phyloP scores from a whole-genome alignment of 2,113 vertebrate genomes.

The Synchiropus splendidus region DNA sequence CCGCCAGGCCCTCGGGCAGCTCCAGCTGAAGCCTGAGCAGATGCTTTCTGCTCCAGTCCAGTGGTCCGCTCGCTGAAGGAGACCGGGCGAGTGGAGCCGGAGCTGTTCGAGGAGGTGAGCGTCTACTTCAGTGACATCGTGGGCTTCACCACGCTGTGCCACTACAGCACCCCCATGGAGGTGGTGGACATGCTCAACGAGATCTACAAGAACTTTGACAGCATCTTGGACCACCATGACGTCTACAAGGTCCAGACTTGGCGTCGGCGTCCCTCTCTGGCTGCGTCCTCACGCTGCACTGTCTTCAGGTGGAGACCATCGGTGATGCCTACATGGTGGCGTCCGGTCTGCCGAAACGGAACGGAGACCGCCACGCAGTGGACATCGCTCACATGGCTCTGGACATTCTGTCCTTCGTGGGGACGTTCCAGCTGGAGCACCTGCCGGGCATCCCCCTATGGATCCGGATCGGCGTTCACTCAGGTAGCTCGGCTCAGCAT shows the following conservation, averaged over 20 bases:
- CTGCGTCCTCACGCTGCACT: not conserved
- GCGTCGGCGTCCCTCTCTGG: not conserved
- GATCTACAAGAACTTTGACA: constrained; percentile 95
- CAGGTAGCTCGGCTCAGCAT: too few species aligned
- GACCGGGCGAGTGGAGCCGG: constrained; percentile 85
- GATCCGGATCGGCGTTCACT: constrained; percentile 97
- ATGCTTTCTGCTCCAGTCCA: constrained; percentile 61
- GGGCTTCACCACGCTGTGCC: constrained; percentile 94
- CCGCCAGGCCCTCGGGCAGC: too few species aligned
- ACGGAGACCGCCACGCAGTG: constrained; percentile 86
- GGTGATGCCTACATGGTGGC: constrained; percentile 97
- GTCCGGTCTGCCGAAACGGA: constrained; percentile 87
- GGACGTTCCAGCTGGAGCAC: constrained; percentile 85
- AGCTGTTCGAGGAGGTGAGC: constrained; percentile 91
- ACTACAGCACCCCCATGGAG: constrained; percentile 97
- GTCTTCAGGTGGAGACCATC: constrained; percentile 87
- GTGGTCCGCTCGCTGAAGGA: constrained; percentile 95
- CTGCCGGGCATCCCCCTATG: constrained; percentile 91
- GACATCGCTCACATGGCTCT: constrained; percentile 94
- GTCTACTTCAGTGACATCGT: constrained; percentile 98
- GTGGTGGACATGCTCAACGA: constrained; percentile 98
- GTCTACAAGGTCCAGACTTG: constrained; percentile 84
- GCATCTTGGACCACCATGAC: constrained; percentile 89
- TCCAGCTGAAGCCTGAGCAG: too few species aligned
- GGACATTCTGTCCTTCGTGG: constrained; percentile 91